These are phyloP conservation scores for Salarias fasciatus DNA, from an alignment of 2,797 vertebrate species.

Conservation along the genomic window DNA sequence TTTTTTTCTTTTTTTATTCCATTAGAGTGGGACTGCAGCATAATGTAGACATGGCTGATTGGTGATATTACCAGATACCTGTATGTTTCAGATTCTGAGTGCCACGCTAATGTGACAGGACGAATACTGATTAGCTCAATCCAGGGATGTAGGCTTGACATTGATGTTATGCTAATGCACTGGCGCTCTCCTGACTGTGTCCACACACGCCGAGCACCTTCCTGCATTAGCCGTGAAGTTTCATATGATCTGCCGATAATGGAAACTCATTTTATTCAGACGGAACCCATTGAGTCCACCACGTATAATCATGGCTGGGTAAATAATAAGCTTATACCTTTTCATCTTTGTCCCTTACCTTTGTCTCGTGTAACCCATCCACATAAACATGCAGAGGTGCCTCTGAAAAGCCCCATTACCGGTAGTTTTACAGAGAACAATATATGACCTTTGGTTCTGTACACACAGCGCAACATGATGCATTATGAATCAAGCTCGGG, in stretches of 20 bases:
- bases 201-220: constrained; percentile 49
- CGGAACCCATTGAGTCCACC: constrained; percentile 23
- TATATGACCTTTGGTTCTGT: constrained; percentile 44
- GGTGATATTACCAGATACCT: constrained; percentile 52
- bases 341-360: constrained; percentile 49
- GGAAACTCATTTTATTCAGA: constrained; percentile 58
- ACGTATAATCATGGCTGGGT: constrained; percentile 48
- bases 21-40: constrained; percentile 36
- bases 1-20: constrained; percentile 20
- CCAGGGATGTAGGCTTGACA: constrained; percentile 62
- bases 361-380: constrained; percentile 13
- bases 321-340: constrained; percentile 56
- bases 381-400: background rate
- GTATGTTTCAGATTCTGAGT: constrained; percentile 64
- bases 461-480: constrained; percentile 18
- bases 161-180: constrained; percentile 77
- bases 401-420: constrained; percentile 21
- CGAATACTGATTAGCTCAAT: constrained; percentile 72
- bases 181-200: constrained; percentile 55
- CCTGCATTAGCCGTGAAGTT: constrained; percentile 53
- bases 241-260: constrained; percentile 59
- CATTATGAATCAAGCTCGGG: constrained; percentile 43
- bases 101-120: constrained; percentile 55
- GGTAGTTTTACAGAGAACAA: constrained; percentile 27
- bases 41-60: constrained; percentile 40